phyloP scores from a whole-genome alignment of 1,140 invertebrate genomes.

The Brachionus sp. region DNA sequence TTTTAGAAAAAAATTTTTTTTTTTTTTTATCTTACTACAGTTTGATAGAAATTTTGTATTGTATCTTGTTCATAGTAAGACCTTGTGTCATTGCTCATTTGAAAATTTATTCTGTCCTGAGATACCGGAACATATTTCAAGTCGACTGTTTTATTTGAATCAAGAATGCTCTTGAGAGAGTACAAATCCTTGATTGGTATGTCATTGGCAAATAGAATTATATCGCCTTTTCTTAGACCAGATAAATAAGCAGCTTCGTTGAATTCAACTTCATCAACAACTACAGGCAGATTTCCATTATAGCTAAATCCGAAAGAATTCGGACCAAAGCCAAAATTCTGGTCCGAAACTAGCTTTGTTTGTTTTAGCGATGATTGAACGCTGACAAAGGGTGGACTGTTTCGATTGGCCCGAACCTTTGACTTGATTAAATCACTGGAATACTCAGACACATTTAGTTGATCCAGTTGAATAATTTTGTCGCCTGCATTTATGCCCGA shows the following conservation, averaged over 20 bases:
- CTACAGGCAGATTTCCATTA: neutral
- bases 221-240: neutral
- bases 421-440: slow-evolving; percentile 50
- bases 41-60: neutral
- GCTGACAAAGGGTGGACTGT: neutral
- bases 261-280: neutral
- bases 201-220: neutral
- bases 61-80: neutral
- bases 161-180: neutral
- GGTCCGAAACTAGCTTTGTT: neutral
- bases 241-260: neutral
- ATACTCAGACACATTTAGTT: slow-evolving; percentile 54
- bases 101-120: neutral
- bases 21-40: neutral
- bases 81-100: neutral
- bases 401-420: neutral
- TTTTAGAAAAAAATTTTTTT: neutral
- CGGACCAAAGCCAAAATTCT: neutral
- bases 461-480: slow-evolving; percentile 56
- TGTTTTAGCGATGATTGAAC: neutral
- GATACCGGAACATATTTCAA: neutral
- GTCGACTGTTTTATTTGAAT: neutral
- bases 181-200: neutral
- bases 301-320: neutral
- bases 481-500: slow-evolving; percentile 56